Evolutionary conservation across 2,797 vertebrate species (phyloP).

Genomic region (Mastacembelus armatus): DNA sequence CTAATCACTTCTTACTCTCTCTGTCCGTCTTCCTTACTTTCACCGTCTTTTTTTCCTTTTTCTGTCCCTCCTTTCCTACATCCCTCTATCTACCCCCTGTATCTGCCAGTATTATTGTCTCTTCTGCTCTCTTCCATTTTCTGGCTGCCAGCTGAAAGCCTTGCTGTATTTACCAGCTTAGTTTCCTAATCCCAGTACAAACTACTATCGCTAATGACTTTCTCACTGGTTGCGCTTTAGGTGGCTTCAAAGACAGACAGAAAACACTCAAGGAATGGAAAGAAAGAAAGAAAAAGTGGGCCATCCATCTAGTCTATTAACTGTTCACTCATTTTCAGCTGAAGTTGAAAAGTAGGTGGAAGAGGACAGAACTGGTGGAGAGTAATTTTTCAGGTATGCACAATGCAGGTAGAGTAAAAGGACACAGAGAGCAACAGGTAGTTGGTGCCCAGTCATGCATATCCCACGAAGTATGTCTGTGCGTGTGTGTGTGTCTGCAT

Average conservation of each 20-base stretch:
- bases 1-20: conserved; percentile 52
- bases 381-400: conserved; percentile 20
- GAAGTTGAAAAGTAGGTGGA: background rate
- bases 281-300: background rate
- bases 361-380: background rate
- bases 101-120: conserved; percentile 44
- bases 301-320: background rate
- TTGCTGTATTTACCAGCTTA: conserved; percentile 73
- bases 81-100: background rate
- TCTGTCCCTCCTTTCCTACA: background rate
- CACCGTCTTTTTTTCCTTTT: conserved; percentile 23
- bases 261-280: background rate
- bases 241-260: conserved; percentile 28
- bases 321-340: background rate
- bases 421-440: conserved; percentile 65
- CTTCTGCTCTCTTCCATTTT: conserved; percentile 35
- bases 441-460: conserved; percentile 77
- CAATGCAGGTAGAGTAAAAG: conserved; percentile 41
- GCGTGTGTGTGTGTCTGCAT: conserved; percentile 24
- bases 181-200: conserved; percentile 76
- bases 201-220: conserved; percentile 77
- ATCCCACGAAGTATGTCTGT: conserved; percentile 31
- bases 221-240: conserved; percentile 61
- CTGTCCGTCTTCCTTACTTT: conserved; percentile 39
- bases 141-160: conserved; percentile 61